Evolutionary conservation across 2,797 vertebrate species (phyloP).

Genomic region (Apogon talboti): DNA sequence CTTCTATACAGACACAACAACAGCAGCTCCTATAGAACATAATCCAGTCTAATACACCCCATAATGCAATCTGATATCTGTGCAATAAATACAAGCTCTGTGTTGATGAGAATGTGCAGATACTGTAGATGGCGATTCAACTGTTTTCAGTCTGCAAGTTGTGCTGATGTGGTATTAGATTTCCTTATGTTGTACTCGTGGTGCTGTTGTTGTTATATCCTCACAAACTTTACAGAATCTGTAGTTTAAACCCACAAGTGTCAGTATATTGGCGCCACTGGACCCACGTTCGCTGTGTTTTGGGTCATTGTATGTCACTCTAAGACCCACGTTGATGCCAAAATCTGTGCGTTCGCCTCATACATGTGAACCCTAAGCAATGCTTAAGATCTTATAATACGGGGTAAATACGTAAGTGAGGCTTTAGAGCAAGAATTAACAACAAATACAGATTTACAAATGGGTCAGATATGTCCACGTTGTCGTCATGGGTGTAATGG

Average conservation of each 20-base stretch:
- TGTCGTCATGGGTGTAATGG: not conserved
- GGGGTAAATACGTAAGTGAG: not conserved
- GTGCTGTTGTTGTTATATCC: constrained; percentile 19
- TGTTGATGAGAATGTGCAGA: constrained; percentile 29
- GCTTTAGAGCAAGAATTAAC: not conserved
- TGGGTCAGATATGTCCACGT: not conserved
- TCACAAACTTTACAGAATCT: constrained; percentile 11
- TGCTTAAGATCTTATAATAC: not conserved
- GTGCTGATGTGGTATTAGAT: constrained; percentile 37
- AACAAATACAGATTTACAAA: constrained; percentile 5
- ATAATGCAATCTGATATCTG: constrained; percentile 26
- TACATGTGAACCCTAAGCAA: not conserved
- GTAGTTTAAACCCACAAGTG: constrained; percentile 32
- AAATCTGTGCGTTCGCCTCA: constrained; percentile 14
- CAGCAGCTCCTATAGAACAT: constrained; percentile 35
- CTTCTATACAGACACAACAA: constrained; percentile 18
- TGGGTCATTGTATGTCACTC: not conserved
- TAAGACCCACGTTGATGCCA: constrained; percentile 12
- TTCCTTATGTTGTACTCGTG: constrained; percentile 41
- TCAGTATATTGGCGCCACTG: constrained; percentile 35
- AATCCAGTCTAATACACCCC: constrained; percentile 45
- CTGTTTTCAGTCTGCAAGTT: constrained; percentile 13
- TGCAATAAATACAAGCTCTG: constrained; percentile 41
- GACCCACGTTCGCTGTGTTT: not conserved
- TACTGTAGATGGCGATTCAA: constrained; percentile 22